Conservation (phyloP, 2,113 vertebrate genomes). For the Choloepus hoffmanni region DNA sequence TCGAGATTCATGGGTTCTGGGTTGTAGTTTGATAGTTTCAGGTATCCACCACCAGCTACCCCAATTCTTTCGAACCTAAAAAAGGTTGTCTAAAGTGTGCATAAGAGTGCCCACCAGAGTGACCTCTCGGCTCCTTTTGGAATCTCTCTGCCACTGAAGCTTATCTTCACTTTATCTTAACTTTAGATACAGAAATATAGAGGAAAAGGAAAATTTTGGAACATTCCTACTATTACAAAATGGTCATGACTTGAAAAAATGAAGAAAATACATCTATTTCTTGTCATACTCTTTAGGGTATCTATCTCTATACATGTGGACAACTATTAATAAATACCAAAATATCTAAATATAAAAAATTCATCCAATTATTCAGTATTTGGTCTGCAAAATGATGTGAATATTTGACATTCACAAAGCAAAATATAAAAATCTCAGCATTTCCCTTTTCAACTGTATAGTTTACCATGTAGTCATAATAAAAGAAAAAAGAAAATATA, state of each 20-base stretch:
- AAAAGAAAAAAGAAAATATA: not conserved
- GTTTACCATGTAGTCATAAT: not conserved
- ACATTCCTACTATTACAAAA: conserved; percentile 26
- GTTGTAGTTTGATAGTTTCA: too few species aligned
- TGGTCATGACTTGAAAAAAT: not conserved
- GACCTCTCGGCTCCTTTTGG: too few species aligned
- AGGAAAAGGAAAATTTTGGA: conserved; percentile 33
- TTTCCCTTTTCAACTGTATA: not conserved
- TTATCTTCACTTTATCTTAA: not conserved
- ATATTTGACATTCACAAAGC: not conserved
- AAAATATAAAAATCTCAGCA: conserved; percentile 22
- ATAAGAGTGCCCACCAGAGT: too few species aligned
- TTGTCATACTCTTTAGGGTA: not conserved
- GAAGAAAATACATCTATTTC: conserved; percentile 18
- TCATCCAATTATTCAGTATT: not conserved
- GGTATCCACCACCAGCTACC: too few species aligned
- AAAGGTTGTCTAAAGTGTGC: too few species aligned
- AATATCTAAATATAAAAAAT: not conserved
- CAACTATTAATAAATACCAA: not conserved
- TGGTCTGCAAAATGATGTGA: not conserved
- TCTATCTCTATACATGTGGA: not conserved
- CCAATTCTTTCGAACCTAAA: too few species aligned
- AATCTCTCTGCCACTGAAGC: too few species aligned
- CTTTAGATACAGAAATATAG: conserved; percentile 44
- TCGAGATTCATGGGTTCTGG: too few species aligned